Evolutionary conservation across 2,888 invertebrate species (phyloP), one percentile per base, ranked within the genome.

Genomic region (Pocota personata): DNA sequence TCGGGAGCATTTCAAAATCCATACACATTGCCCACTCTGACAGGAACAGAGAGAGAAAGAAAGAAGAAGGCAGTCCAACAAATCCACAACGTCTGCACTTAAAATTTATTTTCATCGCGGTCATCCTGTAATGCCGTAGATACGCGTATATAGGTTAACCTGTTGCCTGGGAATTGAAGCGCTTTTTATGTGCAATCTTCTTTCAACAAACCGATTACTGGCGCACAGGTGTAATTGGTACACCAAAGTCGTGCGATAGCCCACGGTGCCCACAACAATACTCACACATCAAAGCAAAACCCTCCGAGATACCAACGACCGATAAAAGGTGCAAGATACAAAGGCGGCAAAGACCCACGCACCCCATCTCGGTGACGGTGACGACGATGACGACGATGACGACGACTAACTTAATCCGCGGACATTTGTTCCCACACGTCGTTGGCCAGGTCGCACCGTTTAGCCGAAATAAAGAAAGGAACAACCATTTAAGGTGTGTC

Each of bases 151-250:
- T 79, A 69, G 80, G 80, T 79, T 75, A 76, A 67, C 79, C 62
- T 57, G 84, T 77, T 73, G 67, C 80, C 69, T 86, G 80, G 48
- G 86, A 86, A 86, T 76, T 40, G 75, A 75, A 58, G 16, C 35
- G 60, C 52, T 58, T 35, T 71, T 14, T 30, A 27, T 30, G 40
- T 52, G 37, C 19, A 82, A 72, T 78, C 72, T 48, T 73, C 73
- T 75, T 62, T 73, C 83, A 79, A 62, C 83, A 66, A 24, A 58
- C 69, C 75, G 79, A 86, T 80, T 80, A 76, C 80, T 67, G 75
- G 40, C 35, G 75, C 76, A 86, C 86, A 86, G 86, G 86, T 86
- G 86, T 86, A 86, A 86, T 80, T 80, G 80, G 72, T 77, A 64
- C 80, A 86, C 21, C 43, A 57, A 66, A 86, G 76, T 80, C 86